These are phyloP conservation scores for Aythya baeri DNA, from an alignment of 2,113 vertebrate species.

Conservation along the genomic window DNA sequence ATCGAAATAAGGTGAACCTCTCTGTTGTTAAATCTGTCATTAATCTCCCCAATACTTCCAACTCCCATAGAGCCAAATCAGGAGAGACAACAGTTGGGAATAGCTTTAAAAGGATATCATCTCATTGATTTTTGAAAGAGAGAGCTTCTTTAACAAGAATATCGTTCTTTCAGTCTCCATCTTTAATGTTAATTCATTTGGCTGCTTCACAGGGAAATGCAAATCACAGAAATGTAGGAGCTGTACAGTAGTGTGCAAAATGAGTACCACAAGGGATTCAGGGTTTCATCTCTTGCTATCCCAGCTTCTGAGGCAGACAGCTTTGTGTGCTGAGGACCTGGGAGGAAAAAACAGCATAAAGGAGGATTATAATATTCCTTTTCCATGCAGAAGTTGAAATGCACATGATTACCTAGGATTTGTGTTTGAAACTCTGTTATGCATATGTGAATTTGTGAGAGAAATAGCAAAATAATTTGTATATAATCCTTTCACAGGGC, in stretches of 20 bases:
- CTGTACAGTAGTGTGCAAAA: background rate
- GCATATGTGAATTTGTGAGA: background rate
- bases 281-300: background rate
- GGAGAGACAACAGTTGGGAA: background rate
- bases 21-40: conserved; percentile 45
- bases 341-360: background rate
- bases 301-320: background rate
- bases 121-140: conserved; percentile 55
- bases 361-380: background rate
- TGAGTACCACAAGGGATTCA: background rate
- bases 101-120: conserved; percentile 58
- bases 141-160: conserved; percentile 1
- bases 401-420: background rate
- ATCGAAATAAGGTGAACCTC: conserved; percentile 54
- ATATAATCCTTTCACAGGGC: background rate
- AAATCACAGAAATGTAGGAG: conserved; percentile 29
- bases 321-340: background rate
- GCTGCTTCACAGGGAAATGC: background rate
- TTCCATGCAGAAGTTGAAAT: background rate
- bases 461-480: background rate
- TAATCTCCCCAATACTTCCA: conserved; percentile 32
- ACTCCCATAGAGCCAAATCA: conserved; percentile 51
- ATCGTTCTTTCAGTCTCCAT: background rate
- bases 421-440: background rate
- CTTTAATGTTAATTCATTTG: conserved; percentile 40